Evolutionary conservation across 2,888 invertebrate genomes (phyloP), one percentile per base, ranked within the genome.

Genomic region (Eueremaeus valkanovi): DNA sequence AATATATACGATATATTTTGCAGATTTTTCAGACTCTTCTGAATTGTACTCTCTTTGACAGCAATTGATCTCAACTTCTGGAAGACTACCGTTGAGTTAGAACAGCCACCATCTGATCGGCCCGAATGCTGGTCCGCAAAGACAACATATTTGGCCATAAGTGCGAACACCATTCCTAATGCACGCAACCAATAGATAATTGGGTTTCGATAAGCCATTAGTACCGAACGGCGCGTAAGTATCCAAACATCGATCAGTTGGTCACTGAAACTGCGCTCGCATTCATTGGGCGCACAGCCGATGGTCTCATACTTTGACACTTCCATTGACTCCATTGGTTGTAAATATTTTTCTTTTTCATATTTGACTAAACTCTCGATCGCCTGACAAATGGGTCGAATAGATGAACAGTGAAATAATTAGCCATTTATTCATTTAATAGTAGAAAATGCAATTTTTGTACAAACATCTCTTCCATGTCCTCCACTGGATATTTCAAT

Each of bases 401-500:
- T 8, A 36, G 11, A 51, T 51, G n/a, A 13, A 51, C 6, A 51
- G 8, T 11, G 42, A n/a, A n/a, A 49, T 49, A n/a, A 5, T 11
- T 6, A 58, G 21, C 16, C 58, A 58, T 36, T 58, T 24, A 58
- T 27, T 27, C 21, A 58, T 6, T 58, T 13, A 16, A 51, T 6
- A 51, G 21, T 51, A 42, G 42, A 11, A 42, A 42, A 11, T 11
- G 9, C 16, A n/a, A 11, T n/a, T n/a, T n/a, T n/a, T n/a, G 21
- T 18, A 49, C 49, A n/a, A 0, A 33, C 33, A 33, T 61, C 61
- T 8, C 8, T 33, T n/a, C 76, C 76, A 68, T 76, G 55, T 21
- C 55, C 72, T n/a, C 75, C 73, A 24, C 72, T 75, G n/a, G 75
- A 74, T 13, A 76, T 73, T 42, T 76, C 75, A 33, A 76, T 45